phyloP scores from a whole-genome alignment of 35 echinoderm and acorn worm species.

The Chiridota heheva region DNA sequence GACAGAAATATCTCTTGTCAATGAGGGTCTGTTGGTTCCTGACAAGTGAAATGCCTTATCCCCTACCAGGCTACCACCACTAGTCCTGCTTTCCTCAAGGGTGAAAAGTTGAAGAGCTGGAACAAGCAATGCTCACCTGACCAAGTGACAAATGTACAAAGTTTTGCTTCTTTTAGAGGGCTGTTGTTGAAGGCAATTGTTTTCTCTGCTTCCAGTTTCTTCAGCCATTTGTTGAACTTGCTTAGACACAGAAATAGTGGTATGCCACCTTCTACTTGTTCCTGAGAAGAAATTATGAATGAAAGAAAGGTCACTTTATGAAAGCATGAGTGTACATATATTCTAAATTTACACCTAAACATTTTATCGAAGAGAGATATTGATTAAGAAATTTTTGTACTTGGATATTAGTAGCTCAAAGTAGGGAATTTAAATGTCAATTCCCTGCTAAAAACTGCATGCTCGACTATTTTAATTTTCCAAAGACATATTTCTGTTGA shows the following conservation, averaged over 20 bases:
- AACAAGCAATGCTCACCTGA: slow-evolving; percentile 80
- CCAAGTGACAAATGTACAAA: slow-evolving; percentile 98
- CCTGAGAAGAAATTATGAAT: slow-evolving; percentile 36
- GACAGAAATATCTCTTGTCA: too few relatives aligned
- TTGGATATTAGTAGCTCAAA: too few relatives aligned
- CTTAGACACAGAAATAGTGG: slow-evolving; percentile 71
- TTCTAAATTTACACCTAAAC: neutral
- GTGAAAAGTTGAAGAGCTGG: too few relatives aligned
- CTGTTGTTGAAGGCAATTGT: slow-evolving; percentile 66
- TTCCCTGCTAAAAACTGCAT: too few relatives aligned
- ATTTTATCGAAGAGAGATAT: neutral
- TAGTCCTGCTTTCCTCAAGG: too few relatives aligned
- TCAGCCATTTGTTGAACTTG: slow-evolving; percentile 79
- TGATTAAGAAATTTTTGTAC: neutral
- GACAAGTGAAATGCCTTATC: too few relatives aligned
- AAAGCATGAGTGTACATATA: too few relatives aligned
- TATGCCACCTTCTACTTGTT: slow-evolving; percentile 78
- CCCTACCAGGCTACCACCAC: too few relatives aligned
- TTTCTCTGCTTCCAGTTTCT: slow-evolving; percentile 69
- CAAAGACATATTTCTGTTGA: too few relatives aligned
- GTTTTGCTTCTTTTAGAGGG: slow-evolving; percentile 33
- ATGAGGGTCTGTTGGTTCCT: too few relatives aligned
- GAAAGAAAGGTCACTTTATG: neutral
- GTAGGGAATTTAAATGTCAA: too few relatives aligned
- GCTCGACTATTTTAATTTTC: too few relatives aligned